phyloP scores from a whole-genome alignment of 2,888 invertebrate genomes.

The Polydrusus cervinus region DNA sequence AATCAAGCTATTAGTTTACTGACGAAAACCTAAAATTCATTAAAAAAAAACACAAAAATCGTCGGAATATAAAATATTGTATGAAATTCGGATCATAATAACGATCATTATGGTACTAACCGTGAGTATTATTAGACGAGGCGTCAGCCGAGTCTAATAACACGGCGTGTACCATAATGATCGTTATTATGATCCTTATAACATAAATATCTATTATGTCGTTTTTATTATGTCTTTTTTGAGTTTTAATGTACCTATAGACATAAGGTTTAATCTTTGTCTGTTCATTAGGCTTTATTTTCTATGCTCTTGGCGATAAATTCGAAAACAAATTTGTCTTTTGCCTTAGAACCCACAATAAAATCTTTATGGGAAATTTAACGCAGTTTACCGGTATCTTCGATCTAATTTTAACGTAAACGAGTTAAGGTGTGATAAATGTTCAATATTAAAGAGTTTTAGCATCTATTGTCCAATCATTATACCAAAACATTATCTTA shows the following conservation, averaged over 20 bases:
- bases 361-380: slow-evolving; percentile 37
- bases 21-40: too few relatives aligned
- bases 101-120: too few relatives aligned
- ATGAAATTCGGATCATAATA: too few relatives aligned
- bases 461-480: not conserved
- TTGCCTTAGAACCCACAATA: slow-evolving; percentile 22
- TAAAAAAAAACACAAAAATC: too few relatives aligned
- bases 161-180: too few relatives aligned
- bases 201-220: too few relatives aligned
- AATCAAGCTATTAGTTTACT: too few relatives aligned
- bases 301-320: slow-evolving; percentile 27
- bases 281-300: slow-evolving; percentile 37
- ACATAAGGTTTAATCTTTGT: slow-evolving; percentile 13
- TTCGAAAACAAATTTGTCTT: slow-evolving; percentile 34
- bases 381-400: slow-evolving; percentile 20
- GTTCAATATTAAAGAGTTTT: slow-evolving; percentile 12
- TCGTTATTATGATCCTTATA: too few relatives aligned
- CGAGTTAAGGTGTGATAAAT: slow-evolving; percentile 11
- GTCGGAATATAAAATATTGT: too few relatives aligned
- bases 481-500: too few relatives aligned
- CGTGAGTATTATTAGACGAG: too few relatives aligned
- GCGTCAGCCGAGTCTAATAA: too few relatives aligned
- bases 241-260: not conserved
- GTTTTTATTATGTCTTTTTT: not conserved
- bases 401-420: slow-evolving; percentile 29